A percentile compares a stretch with the other conserved stretches of the same genome.
These are phyloP conservation scores for Drosophila setifemur DNA, from an alignment of 1,140 invertebrate species.

Conservation along the genomic window DNA sequence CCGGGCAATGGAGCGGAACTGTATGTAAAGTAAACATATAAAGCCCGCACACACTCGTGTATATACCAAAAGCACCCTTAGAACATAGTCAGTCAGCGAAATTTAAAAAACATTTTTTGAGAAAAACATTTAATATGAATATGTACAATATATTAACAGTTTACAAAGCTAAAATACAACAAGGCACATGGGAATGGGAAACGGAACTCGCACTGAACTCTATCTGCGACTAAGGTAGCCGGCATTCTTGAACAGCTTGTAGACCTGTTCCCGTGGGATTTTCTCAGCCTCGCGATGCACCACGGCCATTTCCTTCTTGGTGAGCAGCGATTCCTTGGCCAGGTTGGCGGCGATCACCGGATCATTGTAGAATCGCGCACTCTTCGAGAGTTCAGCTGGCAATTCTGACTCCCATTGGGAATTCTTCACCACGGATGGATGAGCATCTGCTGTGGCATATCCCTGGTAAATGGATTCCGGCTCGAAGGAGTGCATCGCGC, in stretches of 20 bases:
- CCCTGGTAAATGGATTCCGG: slow-evolving; percentile 55
- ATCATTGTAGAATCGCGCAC: slow-evolving; percentile 88
- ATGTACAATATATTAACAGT: slow-evolving; percentile 67
- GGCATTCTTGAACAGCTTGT: slow-evolving; percentile 88
- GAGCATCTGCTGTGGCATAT: slow-evolving; percentile 81
- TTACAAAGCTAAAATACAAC: slow-evolving; percentile 70
- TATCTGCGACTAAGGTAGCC: slow-evolving; percentile 84
- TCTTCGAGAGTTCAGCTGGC: slow-evolving; percentile 86
- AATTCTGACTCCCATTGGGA: slow-evolving; percentile 85
- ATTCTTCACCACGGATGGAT: slow-evolving; percentile 85
- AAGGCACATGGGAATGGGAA: slow-evolving; percentile 45
- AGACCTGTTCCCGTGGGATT: slow-evolving; percentile 89
- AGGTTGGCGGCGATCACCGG: slow-evolving; percentile 87
- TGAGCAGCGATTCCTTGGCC: slow-evolving; percentile 89
- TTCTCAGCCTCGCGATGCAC: slow-evolving; percentile 89
- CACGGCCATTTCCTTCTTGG: slow-evolving; percentile 88
- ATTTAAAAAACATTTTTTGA: neutral
- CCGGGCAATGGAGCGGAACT: slow-evolving; percentile 84
- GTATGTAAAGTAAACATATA: slow-evolving; percentile 42
- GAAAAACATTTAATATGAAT: slow-evolving; percentile 33
- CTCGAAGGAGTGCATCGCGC: slow-evolving; percentile 16
- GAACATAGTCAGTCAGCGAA: slow-evolving; percentile 18
- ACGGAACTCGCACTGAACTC: neutral
- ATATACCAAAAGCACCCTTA: slow-evolving; percentile 25
- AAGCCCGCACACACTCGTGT: neutral